Evolutionary conservation across 2,797 vertebrate species (phyloP).

Genomic region (Parauchenoglanis punctatus): DNA sequence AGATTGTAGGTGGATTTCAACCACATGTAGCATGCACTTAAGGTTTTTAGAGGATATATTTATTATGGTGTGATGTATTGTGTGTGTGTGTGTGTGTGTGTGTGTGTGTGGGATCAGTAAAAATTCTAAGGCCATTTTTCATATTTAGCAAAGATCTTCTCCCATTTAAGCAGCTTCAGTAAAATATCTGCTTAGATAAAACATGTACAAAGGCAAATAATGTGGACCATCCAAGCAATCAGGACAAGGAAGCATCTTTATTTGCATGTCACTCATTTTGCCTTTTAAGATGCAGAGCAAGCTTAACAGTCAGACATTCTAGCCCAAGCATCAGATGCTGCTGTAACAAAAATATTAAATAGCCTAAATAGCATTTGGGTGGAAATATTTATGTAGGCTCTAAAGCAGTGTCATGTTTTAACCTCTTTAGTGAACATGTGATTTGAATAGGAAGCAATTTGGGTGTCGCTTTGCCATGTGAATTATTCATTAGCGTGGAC

Average conservation of each 20-base stretch:
- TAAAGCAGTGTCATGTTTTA: not conserved
- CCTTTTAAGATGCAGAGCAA: constrained; percentile 1
- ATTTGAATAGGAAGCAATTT: not conserved
- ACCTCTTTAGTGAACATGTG: not conserved
- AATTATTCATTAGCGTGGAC: not conserved
- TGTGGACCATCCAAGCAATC: not conserved
- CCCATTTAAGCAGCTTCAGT: not conserved
- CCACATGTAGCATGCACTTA: not conserved
- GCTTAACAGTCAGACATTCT: not conserved
- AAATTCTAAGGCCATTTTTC: not conserved
- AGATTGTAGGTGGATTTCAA: not conserved
- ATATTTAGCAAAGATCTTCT: not conserved
- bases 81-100: not conserved
- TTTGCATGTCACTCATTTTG: not conserved
- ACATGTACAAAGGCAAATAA: constrained; percentile 3
- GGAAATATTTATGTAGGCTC: not conserved
- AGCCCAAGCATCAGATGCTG: not conserved
- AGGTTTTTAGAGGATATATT: not conserved
- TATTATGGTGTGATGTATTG: not conserved
- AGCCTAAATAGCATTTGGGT: not conserved
- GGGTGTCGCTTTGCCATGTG: not conserved
- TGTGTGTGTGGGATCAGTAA: not conserved
- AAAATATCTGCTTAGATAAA: not conserved
- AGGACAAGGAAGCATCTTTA: not conserved
- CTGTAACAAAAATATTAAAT: not conserved